A percentile compares a stretch with the other conserved stretches of the same genome.
phyloP scores from a whole-genome alignment of 2,797 vertebrate species.

The Lepilemur ruficaudatus region DNA sequence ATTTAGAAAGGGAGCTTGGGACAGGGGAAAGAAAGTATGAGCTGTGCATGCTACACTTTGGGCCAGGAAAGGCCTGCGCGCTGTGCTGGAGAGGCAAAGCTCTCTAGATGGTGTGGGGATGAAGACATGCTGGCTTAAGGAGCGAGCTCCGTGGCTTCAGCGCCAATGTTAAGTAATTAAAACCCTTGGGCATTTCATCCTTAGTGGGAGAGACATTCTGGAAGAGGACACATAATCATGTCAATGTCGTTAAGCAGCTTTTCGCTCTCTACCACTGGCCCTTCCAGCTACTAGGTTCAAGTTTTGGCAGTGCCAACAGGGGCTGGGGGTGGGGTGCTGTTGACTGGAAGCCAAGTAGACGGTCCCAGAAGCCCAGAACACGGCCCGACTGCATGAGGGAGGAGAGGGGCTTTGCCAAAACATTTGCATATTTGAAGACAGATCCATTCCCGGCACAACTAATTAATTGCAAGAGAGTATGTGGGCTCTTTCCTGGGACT shows the following conservation, averaged over 20 bases:
- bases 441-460: neutral
- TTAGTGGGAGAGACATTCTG: neutral
- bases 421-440: constrained; percentile 25
- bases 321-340: neutral
- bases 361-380: neutral
- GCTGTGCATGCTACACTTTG: neutral
- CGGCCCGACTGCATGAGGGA: neutral
- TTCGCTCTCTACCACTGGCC: neutral
- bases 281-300: neutral
- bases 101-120: neutral
- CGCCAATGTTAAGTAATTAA: neutral
- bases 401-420: neutral
- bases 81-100: neutral
- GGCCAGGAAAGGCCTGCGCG: neutral
- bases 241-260: neutral
- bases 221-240: neutral
- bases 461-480: neutral
- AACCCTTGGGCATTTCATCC: neutral
- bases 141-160: neutral
- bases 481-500: neutral
- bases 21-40: neutral
- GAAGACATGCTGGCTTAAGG: neutral
- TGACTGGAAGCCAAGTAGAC: constrained; percentile 1
- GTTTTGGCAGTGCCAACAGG: neutral
- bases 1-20: neutral